These are phyloP conservation scores for Pelecanoides urinatrix DNA, from an alignment of 2,113 vertebrate genomes.

Conservation along the genomic window DNA sequence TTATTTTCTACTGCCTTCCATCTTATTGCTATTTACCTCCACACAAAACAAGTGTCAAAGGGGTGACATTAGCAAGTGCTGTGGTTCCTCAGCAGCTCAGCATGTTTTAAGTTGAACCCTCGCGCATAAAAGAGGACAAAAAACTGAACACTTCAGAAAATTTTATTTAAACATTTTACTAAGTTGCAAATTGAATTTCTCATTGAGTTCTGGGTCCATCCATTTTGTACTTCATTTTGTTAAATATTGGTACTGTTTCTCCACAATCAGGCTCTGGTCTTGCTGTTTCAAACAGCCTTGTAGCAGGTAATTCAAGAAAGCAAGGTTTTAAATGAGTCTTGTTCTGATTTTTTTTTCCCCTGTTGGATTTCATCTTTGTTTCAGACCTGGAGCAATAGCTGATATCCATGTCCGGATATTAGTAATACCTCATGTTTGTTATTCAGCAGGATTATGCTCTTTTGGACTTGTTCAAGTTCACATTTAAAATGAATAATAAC, in stretches of 20 bases:
- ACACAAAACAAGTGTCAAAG: conserved; percentile 44
- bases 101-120: not conserved
- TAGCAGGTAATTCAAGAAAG: not conserved
- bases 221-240: not conserved
- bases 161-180: not conserved
- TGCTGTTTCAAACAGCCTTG: not conserved
- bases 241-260: not conserved
- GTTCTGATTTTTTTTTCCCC: not conserved
- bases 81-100: not conserved
- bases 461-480: not conserved
- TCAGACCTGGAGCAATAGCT: not conserved
- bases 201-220: not conserved
- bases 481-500: not conserved
- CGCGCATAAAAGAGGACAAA: not conserved
- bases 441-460: not conserved
- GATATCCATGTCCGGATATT: not conserved
- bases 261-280: not conserved
- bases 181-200: not conserved
- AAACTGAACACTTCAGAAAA: not conserved
- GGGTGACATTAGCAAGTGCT: conserved; percentile 37
- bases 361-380: not conserved
- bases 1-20: conserved; percentile 48
- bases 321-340: not conserved
- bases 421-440: not conserved
- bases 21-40: conserved; percentile 20